Percentiles rank a stretch among this genome's conserved stretches.
Conservation (phyloP, 2,888 invertebrate species). For the Venustoraphidia nigricollis region DNA sequence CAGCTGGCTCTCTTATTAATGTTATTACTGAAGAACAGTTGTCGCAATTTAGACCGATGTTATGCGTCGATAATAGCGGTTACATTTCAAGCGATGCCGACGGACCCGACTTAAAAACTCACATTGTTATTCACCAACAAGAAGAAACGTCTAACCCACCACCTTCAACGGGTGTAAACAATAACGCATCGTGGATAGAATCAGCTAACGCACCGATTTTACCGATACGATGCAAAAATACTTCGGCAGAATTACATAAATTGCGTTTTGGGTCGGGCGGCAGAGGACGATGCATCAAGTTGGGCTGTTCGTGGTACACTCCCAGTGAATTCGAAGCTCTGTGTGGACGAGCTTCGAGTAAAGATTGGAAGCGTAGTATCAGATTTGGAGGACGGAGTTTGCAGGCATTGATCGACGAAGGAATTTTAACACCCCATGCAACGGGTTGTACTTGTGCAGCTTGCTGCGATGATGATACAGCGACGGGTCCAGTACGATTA, state of each 20-base stretch:
- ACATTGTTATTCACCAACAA: slow-evolving; percentile 60
- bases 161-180: slow-evolving; percentile 18
- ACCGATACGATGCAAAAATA: slow-evolving; percentile 81
- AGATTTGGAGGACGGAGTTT: slow-evolving; percentile 84
- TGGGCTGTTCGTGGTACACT: slow-evolving; percentile 75
- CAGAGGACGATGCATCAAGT: slow-evolving; percentile 78
- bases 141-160: slow-evolving; percentile 20
- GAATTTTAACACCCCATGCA: slow-evolving; percentile 81
- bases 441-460: slow-evolving; percentile 92
- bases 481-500: slow-evolving; percentile 80
- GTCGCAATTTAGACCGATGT: slow-evolving; percentile 70
- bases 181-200: slow-evolving; percentile 45
- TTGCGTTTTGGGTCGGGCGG: slow-evolving; percentile 75
- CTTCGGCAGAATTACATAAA: slow-evolving; percentile 84
- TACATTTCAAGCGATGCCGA: slow-evolving; percentile 57
- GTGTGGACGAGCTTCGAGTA: slow-evolving; percentile 86
- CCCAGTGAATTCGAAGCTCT: slow-evolving; percentile 90
- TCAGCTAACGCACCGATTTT: slow-evolving; percentile 69
- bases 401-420: slow-evolving; percentile 84
- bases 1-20: slow-evolving; percentile 71
- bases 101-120: slow-evolving; percentile 52
- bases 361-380: slow-evolving; percentile 94
- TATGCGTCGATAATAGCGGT: slow-evolving; percentile 75
- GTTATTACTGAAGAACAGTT: slow-evolving; percentile 74
- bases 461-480: slow-evolving; percentile 86